A percentile compares a stretch with the other conserved stretches of the same genome.
Evolutionary conservation across 1,140 invertebrate species (phyloP).

Genomic region (Drosophila burlai): DNA sequence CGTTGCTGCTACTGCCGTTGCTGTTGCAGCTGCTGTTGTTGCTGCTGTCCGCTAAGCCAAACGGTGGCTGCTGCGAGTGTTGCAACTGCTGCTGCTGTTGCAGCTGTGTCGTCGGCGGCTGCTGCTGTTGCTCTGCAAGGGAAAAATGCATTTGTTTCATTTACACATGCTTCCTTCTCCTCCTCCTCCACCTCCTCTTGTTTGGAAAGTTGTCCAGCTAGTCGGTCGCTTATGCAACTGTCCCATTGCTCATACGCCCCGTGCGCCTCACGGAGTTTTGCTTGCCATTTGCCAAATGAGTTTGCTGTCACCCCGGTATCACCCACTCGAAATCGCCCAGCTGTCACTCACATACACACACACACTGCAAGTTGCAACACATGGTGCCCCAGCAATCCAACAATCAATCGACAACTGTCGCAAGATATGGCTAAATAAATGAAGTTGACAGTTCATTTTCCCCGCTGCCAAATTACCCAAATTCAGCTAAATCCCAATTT

Average conservation of each 20-base stretch:
- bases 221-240: slow-evolving; percentile 50
- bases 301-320: slow-evolving; percentile 48
- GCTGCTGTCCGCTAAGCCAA: slow-evolving; percentile 91
- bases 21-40: slow-evolving; percentile 84
- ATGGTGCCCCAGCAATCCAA: slow-evolving; percentile 2
- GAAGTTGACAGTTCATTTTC: slow-evolving; percentile 12
- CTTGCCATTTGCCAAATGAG: slow-evolving; percentile 68
- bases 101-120: slow-evolving; percentile 38
- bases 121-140: slow-evolving; percentile 72
- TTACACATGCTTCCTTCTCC: slow-evolving; percentile 40
- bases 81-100: slow-evolving; percentile 53
- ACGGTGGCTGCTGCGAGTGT: slow-evolving; percentile 89
- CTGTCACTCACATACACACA: slow-evolving; percentile 20
- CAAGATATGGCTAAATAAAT: slow-evolving; percentile 20
- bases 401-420: slow-evolving; percentile 40
- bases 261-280: slow-evolving; percentile 28
- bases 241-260: slow-evolving; percentile 61
- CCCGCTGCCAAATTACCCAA: slow-evolving; percentile 5
- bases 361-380: slow-evolving; percentile 11
- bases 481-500: not conserved
- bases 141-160: slow-evolving; percentile 60
- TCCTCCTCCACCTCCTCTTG: slow-evolving; percentile 15
- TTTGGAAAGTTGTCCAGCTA: slow-evolving; percentile 60
- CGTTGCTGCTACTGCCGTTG: slow-evolving; percentile 46
- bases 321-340: slow-evolving; percentile 54